Base-by-base conservation (phyloP, 2,797 vertebrate genomes). In the Anniella stebbinsi region DNA sequence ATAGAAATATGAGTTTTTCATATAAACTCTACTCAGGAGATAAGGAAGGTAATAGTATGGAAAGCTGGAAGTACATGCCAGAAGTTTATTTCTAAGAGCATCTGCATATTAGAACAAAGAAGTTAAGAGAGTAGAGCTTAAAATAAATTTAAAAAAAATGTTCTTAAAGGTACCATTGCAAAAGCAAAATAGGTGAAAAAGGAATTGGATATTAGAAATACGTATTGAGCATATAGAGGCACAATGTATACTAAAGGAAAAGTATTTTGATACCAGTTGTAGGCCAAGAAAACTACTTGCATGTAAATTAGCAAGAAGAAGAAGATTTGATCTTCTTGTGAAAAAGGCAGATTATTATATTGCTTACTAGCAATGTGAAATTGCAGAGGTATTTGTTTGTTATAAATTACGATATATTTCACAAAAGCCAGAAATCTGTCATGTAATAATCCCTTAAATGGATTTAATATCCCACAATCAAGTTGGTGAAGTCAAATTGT, bases 401-500 rank as follows among this genome's bases (percentile, higher is more conserved):
- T 87, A 10, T 69, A 28, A 70, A 88, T 67, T 60, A 78, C 18
- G 7, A 25, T 70, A 57, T 21, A 21, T 17, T 54, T 30, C 15
- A 51, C n/a, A 80, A 81, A 72, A 72, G 17, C 4, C 38, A 30
- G 36, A 38, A n/a, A 81, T 18, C 17, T 81, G 76, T 78, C 75
- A 70, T 41, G 60, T 72, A 81, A 72, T 81, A 80, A 72, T 81
- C 60, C 80, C 67, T 57, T 51, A 30, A 88, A 70, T 70, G 51
- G 87, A 38, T 88, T 57, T 8, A 38, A 70, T 33, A 6, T 2
- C 6, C 4, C 28, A 81, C 45, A 87, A 51, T 80, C 45, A 38
- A 57, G n/a, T 70, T n/a, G 69, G 28, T 54, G 10, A 81, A 81
- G 23, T 51, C 21, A 36, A 70, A 30, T 67, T 36, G 33, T 85